These are phyloP conservation scores for Ciconia nigra DNA, from an alignment of 2,797 vertebrate species.

Conservation along the genomic window DNA sequence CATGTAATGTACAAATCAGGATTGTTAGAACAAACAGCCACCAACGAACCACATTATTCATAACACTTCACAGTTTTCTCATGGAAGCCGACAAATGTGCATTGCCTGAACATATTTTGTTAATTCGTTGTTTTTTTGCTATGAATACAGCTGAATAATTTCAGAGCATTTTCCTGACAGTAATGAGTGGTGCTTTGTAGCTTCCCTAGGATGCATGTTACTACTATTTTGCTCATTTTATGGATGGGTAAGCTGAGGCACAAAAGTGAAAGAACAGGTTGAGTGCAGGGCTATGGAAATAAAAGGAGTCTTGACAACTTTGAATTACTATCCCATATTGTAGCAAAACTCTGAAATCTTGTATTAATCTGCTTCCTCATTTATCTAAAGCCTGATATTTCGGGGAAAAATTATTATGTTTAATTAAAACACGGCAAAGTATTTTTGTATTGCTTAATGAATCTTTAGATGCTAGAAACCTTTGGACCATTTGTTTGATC, in stretches of 20 bases:
- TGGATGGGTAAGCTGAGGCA: background rate
- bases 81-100: constrained; percentile 51
- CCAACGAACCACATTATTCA: constrained; percentile 45
- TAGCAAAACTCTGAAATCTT: background rate
- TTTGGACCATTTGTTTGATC: constrained; percentile 67
- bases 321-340: background rate
- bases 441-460: constrained; percentile 9
- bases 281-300: background rate
- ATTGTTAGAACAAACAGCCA: constrained; percentile 51
- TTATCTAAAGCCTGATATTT: background rate
- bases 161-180: constrained; percentile 26
- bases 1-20: background rate
- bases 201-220: background rate
- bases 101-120: constrained; percentile 62
- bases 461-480: constrained; percentile 36
- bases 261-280: background rate
- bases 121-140: constrained; percentile 23
- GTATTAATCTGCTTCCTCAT: background rate
- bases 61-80: constrained; percentile 60
- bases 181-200: background rate
- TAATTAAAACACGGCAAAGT: constrained; percentile 16
- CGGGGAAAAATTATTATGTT: background rate
- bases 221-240: constrained; percentile 7
- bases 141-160: constrained; percentile 50
- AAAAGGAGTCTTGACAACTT: background rate